Base-by-base conservation (phyloP, 2,888 invertebrate genomes). In the Chalcis sispes region DNA sequence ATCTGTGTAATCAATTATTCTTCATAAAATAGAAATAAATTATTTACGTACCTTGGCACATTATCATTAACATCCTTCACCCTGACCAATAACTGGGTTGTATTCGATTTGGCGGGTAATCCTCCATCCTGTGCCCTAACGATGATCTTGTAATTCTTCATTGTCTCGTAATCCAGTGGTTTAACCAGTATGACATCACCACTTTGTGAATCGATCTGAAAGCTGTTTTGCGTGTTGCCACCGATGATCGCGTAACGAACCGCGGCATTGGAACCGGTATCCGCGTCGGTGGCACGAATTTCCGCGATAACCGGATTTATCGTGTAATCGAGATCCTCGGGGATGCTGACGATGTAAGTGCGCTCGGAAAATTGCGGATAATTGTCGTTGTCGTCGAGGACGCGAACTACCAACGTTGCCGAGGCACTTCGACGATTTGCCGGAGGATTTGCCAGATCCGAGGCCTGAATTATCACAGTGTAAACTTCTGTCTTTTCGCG, bases 101-200 rank as follows among this genome's bases (percentile, higher is more conserved):
- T 98, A 88, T 98, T 98, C 0, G 97, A 97, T 25, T 96, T 92
- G 0, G 97, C 95, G 0, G 98, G 98, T 84, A 95, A 95, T 1
- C 99, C 99, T 3, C 96, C 96, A 86, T 99, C 99, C 90, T 98
- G 98, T 0, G 98, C 98, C 78, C 98, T 91, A 25, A 99, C 95
- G 20, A 97, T 96, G 62, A 99, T 91, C 15, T 97, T 91, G 88
- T 97, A 98, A 84, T 93, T 95, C 70, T 95, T 90, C 52, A 94
- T 92, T 79, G 93, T 93, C 89, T 99, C 98, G 87, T 96, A 98
- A 88, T 98, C 98, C 75, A 98, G 89, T 0, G 95, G 93, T 84
- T 96, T 96, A 0, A 96, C 94, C 15, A 98, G 90, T 0, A 95
- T 93, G 1, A 97, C 94, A 85, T 98, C 96, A 0, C 99, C 99